These are phyloP conservation scores for Heterotilapia buettikoferi DNA, from an alignment of 2,113 vertebrate species.

Conservation along the genomic window DNA sequence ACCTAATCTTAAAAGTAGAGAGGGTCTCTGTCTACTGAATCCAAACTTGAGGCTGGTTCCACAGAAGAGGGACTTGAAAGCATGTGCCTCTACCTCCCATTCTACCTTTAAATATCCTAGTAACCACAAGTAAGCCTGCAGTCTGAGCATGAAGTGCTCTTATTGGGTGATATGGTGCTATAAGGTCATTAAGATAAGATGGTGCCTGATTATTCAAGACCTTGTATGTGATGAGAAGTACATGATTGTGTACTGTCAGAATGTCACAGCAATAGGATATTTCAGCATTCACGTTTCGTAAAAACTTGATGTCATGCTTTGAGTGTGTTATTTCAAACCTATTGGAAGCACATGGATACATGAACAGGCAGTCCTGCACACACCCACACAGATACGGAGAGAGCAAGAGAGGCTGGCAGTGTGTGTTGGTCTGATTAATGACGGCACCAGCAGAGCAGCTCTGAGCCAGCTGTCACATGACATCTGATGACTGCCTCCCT, in stretches of 20 bases:
- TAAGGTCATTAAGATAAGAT: not conserved
- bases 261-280: not conserved
- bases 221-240: not conserved
- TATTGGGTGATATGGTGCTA: not conserved
- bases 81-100: not conserved
- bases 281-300: not conserved
- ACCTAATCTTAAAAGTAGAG: not conserved
- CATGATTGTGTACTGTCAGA: not conserved
- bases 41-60: not conserved
- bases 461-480: slow-evolving; percentile 52
- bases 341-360: not conserved
- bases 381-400: not conserved
- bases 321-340: not conserved
- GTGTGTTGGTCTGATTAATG: slow-evolving; percentile 54
- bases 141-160: not conserved
- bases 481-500: slow-evolving; percentile 26
- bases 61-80: not conserved
- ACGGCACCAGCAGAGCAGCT: slow-evolving; percentile 42
- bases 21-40: not conserved
- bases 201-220: not conserved
- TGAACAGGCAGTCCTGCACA: not conserved
- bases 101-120: not conserved
- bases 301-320: not conserved
- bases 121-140: not conserved
- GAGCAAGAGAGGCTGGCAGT: not conserved